Evolutionary conservation across 2,113 vertebrate species (phyloP).

Genomic region (Phrynocephalus versicolor): DNA sequence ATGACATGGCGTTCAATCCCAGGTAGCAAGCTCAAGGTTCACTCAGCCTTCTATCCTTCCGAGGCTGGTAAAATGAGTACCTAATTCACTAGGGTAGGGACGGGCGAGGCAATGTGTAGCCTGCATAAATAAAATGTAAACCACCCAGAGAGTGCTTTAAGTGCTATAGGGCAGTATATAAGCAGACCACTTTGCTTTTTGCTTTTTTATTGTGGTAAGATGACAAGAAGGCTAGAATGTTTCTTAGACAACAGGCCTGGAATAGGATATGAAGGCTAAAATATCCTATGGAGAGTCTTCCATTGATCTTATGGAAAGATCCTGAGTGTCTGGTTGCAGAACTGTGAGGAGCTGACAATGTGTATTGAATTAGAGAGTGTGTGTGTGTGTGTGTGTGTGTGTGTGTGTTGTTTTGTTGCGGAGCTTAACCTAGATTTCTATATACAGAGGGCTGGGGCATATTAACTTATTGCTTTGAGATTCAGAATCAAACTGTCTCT

Average conservation of each 20-base stretch:
- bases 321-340: not conserved
- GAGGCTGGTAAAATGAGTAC: no score
- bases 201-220: not conserved
- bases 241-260: not conserved
- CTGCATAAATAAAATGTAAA: no score
- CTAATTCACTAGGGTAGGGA: no score
- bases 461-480: not conserved
- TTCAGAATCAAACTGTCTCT: not conserved
- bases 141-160: no score
- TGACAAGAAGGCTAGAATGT: not conserved
- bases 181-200: no score
- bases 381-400: rapidly evolving
- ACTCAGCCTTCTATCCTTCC: no score
- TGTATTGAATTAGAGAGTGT: no score
- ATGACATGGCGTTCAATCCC: no score
- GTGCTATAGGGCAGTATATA: no score
- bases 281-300: not conserved
- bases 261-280: not conserved
- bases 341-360: not conserved
- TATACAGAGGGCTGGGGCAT: not conserved
- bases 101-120: no score
- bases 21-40: no score
- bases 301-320: not conserved
- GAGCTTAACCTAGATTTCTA: not conserved
- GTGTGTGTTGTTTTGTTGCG: not conserved